Evolutionary conservation across 2,797 vertebrate genomes (phyloP), one percentile per base, ranked within the genome.

Genomic region (Pampus argenteus): DNA sequence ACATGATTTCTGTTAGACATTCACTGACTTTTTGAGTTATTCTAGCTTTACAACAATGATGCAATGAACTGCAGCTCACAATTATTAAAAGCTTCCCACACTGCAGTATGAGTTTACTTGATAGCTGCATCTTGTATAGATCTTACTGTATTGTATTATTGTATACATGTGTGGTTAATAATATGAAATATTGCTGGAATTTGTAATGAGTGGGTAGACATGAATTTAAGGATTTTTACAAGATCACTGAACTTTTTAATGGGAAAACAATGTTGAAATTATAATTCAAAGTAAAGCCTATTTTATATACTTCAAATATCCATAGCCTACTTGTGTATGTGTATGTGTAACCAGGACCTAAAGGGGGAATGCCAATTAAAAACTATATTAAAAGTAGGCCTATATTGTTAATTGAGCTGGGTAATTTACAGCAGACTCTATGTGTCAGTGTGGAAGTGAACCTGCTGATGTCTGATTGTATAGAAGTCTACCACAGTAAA

Each of bases 41-140:
- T 59, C 9, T 50, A 25, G n/a, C 40, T 40, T 74, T 65, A 61
- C 8, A 60, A 69, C 48, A 64, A 20, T 38, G 14, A 52, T 9
- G 7, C 9, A 52, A 10, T 28, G 18, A 6, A 6, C 34, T 26
- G 26, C 13, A 55, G 1, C n/a, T 54, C 2, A 31, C 8, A 45
- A 13, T 28, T 28, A 6, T 2, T 2, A 20, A 6, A 55, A 42
- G 40, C 40, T 42, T 42, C 2, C 5, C 15, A 42, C 40, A 18
- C 5, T 17, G 6, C 40, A 42, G 40, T 38, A 3, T 4, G 13
- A 51, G 57, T 61, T 26, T 2, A 61, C 18, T 18, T 26, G 17
- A 9, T 18, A 22, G 48, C 36, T 18, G 15, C 15, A 38, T 63
- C 11, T 40, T 49, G 14, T 22, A 23, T 25, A 40, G 34, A 8